Conservation (phyloP, 2,113 vertebrate genomes). For the Cavia aperea region DNA sequence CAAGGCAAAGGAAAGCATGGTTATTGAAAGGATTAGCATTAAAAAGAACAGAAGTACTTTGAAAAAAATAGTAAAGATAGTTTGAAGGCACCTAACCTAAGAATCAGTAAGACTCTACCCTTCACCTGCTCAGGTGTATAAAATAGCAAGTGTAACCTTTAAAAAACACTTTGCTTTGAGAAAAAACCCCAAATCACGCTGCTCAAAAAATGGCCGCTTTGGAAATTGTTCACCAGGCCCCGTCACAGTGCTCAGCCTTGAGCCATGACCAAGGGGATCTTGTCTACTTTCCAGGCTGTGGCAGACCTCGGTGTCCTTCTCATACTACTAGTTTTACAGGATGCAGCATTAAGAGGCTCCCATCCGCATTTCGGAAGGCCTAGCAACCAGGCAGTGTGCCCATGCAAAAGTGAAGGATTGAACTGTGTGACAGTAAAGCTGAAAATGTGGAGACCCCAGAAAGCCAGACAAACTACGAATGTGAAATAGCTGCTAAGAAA, state of each 20-base stretch:
- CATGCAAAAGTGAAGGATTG: not conserved
- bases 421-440: not conserved
- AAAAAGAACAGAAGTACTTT: not conserved
- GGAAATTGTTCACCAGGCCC: too few relatives aligned
- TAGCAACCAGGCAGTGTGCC: not conserved
- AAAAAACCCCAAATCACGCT: not conserved
- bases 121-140: not conserved
- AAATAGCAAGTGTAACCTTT: not conserved
- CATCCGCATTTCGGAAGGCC: not conserved
- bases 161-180: not conserved
- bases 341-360: not conserved
- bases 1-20: not conserved
- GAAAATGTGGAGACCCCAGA: not conserved
- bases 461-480: not conserved
- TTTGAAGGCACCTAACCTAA: not conserved
- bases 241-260: not conserved
- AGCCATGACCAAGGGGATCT: not conserved
- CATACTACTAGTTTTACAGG: not conserved
- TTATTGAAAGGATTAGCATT: not conserved
- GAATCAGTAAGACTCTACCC: not conserved
- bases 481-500: not conserved
- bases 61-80: not conserved
- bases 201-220: not conserved
- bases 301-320: not conserved
- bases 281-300: not conserved